These are phyloP conservation scores for Cancer borealis DNA, from an alignment of 2,888 invertebrate genomes.

Conservation along the genomic window DNA sequence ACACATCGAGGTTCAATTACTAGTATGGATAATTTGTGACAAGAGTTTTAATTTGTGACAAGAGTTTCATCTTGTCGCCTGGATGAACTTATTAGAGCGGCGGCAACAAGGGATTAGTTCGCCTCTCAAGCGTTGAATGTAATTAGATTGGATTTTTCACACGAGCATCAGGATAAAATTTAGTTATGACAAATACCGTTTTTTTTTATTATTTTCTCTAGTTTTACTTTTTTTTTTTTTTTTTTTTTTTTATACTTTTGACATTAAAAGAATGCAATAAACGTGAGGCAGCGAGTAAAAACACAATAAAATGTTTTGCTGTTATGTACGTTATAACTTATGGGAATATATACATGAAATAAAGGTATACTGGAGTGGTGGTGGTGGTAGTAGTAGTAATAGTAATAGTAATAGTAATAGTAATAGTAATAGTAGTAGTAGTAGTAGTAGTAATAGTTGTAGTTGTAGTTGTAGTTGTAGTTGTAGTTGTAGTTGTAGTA, in stretches of 20 bases:
- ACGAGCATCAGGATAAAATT: background rate
- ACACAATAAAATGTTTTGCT: background rate
- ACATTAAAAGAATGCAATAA: background rate
- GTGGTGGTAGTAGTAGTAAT: background rate
- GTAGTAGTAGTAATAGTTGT: constrained; percentile 29
- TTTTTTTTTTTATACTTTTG: background rate
- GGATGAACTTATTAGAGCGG: background rate
- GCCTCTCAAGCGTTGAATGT: background rate
- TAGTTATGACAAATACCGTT: background rate
- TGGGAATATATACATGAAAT: background rate
- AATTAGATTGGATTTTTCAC: constrained; percentile 29
- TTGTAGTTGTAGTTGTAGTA: constrained; percentile 1
- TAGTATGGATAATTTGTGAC: background rate
- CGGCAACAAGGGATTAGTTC: background rate
- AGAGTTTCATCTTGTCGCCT: constrained; percentile 24
- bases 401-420: background rate
- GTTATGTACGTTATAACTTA: background rate
- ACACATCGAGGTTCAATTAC: background rate
- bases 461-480: constrained; percentile 21
- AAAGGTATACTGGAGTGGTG: background rate
- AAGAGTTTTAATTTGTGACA: constrained; percentile 5
- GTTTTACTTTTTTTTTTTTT: background rate
- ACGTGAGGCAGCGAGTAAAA: background rate
- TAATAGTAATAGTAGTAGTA: constrained; percentile 1
- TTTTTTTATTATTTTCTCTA: too few relatives aligned